Conservation (phyloP, 2,113 vertebrate genomes). For the Lycaon pictus region DNA sequence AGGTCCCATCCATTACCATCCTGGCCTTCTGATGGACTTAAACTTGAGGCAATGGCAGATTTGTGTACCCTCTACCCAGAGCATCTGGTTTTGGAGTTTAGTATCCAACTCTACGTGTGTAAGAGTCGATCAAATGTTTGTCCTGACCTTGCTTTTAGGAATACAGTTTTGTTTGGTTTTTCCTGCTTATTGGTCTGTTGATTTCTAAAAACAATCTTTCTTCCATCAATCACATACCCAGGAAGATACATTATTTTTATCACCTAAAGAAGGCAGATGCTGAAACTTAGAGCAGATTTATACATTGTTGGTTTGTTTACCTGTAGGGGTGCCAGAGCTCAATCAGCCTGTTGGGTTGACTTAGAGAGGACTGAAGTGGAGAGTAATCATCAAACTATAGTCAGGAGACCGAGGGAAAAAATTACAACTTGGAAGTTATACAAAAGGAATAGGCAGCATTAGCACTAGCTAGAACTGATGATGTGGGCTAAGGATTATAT, state of each 20-base stretch:
- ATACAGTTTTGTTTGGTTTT: not conserved
- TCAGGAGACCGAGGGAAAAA: not conserved
- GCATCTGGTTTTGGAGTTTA: not conserved
- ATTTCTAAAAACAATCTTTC: slow-evolving; percentile 73
- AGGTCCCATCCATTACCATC: not conserved
- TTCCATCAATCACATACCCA: slow-evolving; percentile 66
- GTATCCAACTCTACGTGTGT: rapidly evolving
- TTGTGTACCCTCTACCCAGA: not conserved
- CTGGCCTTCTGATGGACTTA: not conserved
- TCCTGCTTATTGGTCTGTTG: slow-evolving; percentile 61
- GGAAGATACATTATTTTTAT: slow-evolving; percentile 74
- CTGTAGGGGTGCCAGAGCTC: slow-evolving; percentile 4
- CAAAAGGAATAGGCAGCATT: not conserved
- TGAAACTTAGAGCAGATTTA: slow-evolving; percentile 63
- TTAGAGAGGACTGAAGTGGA: not conserved
- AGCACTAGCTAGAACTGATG: not conserved
- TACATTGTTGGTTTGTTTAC: slow-evolving; percentile 61
- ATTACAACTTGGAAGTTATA: not conserved
- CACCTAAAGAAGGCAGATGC: slow-evolving; percentile 61
- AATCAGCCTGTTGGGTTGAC: slow-evolving; percentile 52
- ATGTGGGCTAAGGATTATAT: not conserved
- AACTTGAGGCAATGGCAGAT: not conserved
- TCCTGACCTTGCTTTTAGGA: slow-evolving; percentile 50
- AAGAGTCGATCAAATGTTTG: not conserved
- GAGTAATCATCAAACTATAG: not conserved